Evolutionary conservation across 2,113 vertebrate species (phyloP), one percentile per base, ranked within the genome.

Genomic region (Nothoprocta pentlandii): DNA sequence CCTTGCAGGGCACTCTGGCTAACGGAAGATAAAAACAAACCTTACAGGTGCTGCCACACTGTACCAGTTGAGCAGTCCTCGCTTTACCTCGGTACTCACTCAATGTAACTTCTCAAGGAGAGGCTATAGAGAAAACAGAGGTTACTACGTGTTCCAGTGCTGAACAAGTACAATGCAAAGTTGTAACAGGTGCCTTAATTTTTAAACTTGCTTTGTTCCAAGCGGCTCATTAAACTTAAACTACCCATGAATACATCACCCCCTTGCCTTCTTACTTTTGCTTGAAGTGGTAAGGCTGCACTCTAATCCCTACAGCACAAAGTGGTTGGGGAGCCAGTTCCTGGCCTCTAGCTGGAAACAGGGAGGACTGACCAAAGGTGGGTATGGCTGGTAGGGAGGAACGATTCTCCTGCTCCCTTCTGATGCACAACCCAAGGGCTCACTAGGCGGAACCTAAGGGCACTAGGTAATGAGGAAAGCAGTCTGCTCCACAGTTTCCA

Each of bases 91-190:
- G 68, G 39, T 73, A 66, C 62, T 77, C 41, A 64, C 36, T 74
- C 66, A 34, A 23, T 74, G 85, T 63, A 21, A 59, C 84, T 89
- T 93, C 89, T 90, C 92, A 69, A 92, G 56, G 66, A 78, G 2
- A 71, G 17, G 58, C 80, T 90, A 64, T 53, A 84, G 58, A 81
- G 17, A 59, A 87, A 89, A 87, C 46, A 85, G 71, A 78, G 41
- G 22, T 79, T 75, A 78, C 68, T 47, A 42, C 47, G n/a, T 0
- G 28, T 89, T 93, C 80, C 91, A 92, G 74, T 36, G 56, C 69
- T 93, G 91, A 92, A 68, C 89, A 95, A 94, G 83, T 39, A 96
- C 62, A 94, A 86, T 87, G 74, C 61, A 88, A 68, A 92, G n/a
- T 19, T 75, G 90, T 75, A 90, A 81, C 80, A 92, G 73, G 73